Percentiles rank a stretch among this genome's conserved stretches.
These are phyloP conservation scores for Zele albiditarsus DNA, from an alignment of 2,888 invertebrate genomes.

Conservation along the genomic window DNA sequence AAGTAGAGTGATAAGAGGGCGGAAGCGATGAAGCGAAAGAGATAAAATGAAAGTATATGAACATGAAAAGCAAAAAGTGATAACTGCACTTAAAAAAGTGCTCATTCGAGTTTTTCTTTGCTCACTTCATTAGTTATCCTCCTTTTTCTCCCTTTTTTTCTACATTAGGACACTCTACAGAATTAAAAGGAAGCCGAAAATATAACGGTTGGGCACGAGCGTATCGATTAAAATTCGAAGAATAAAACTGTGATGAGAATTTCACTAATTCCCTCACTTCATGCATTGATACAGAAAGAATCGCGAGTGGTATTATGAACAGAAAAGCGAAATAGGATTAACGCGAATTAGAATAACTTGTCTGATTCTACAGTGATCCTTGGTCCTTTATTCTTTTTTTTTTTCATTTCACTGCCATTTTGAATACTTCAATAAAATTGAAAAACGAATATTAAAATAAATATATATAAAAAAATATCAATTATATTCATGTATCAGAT, in stretches of 20 bases:
- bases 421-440: no score
- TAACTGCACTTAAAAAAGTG: conserved; percentile 4
- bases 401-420: no score
- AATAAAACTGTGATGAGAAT: not conserved
- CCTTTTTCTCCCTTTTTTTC: not conserved
- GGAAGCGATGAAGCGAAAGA: conserved; percentile 14
- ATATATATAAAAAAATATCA: no score
- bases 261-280: conserved; percentile 4
- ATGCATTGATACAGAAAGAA: conserved; percentile 7
- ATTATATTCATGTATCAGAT: no score
- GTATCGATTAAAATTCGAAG: conserved; percentile 4
- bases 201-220: no score
- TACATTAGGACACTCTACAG: not conserved
- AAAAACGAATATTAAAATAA: no score
- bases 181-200: not conserved
- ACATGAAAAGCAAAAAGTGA: not conserved
- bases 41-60: conserved; percentile 1
- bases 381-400: not conserved
- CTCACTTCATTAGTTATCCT: not conserved
- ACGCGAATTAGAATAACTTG: not conserved
- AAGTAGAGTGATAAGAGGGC: conserved; percentile 21
- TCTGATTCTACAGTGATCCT: not conserved
- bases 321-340: conserved; percentile 3
- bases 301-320: not conserved
- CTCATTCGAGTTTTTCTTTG: not conserved